Percentiles rank a stretch among this genome's conserved stretches.
Conservation (phyloP, 2,888 invertebrate genomes). For the Clanis bilineata region DNA sequence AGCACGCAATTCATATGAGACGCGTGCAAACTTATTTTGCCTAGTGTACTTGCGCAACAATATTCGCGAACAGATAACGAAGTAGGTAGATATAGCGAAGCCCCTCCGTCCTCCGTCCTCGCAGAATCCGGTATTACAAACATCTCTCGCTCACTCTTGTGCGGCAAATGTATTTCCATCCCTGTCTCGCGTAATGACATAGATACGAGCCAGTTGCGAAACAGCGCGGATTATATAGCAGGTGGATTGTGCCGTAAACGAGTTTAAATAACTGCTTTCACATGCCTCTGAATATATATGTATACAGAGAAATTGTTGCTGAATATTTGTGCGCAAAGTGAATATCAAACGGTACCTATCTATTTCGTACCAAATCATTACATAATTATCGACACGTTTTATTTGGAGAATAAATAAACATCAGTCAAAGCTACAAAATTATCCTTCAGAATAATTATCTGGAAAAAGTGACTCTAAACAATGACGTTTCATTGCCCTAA, state of each 20-base stretch:
- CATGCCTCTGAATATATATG: slow-evolving; percentile 54
- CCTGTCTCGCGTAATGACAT: slow-evolving; percentile 66
- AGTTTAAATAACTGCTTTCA: slow-evolving; percentile 80
- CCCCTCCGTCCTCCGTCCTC: slow-evolving; percentile 75
- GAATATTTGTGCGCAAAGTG: background rate
- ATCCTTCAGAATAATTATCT: too few species aligned
- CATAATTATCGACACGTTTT: background rate
- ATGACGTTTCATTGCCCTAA: too few species aligned
- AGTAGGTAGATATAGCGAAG: slow-evolving; percentile 57
- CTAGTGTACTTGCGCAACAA: slow-evolving; percentile 75
- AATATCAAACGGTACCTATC: background rate
- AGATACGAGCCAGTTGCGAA: slow-evolving; percentile 79
- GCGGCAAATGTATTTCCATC: slow-evolving; percentile 36
- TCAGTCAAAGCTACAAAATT: too few species aligned
- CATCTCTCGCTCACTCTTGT: slow-evolving; percentile 50
- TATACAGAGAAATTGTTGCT: slow-evolving; percentile 13
- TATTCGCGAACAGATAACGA: slow-evolving; percentile 79
- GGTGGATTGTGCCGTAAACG: slow-evolving; percentile 79
- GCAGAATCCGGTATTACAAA: slow-evolving; percentile 67
- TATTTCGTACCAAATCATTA: too few species aligned
- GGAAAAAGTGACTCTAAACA: too few species aligned
- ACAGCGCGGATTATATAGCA: slow-evolving; percentile 81
- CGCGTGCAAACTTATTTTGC: slow-evolving; percentile 66
- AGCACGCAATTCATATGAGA: slow-evolving; percentile 36
- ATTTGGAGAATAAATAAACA: too few species aligned